Percentiles rank a stretch among this genome's conserved stretches.
Evolutionary conservation across 2,113 vertebrate species (phyloP).

Genomic region (Odocoileus hemionus): DNA sequence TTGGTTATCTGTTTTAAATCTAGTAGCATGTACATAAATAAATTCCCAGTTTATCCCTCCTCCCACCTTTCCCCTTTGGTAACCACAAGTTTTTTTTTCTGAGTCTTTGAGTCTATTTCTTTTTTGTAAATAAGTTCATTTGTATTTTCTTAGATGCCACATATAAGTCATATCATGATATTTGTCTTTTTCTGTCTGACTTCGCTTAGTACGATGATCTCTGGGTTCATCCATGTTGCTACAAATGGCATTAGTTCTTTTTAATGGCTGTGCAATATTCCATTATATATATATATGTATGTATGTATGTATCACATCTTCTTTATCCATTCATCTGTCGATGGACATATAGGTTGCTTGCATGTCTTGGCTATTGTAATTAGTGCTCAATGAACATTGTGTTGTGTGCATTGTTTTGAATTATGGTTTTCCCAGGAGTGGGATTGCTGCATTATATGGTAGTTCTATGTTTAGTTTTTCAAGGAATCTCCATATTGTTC

Average conservation of each 20-base stretch:
- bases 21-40: not conserved
- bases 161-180: no score
- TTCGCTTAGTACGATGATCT: not conserved
- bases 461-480: not conserved
- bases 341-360: not conserved
- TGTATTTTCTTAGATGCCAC: not conserved
- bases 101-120: not conserved
- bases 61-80: not conserved
- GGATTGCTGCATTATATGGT: not conserved
- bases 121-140: not conserved
- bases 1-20: not conserved
- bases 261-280: not conserved
- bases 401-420: not conserved
- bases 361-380: not conserved
- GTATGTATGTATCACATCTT: not conserved
- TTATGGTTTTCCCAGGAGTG: not conserved
- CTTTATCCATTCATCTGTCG: not conserved
- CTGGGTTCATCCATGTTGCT: not conserved
- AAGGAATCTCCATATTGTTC: not conserved
- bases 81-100: not conserved
- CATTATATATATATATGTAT: fast-evolving
- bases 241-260: not conserved
- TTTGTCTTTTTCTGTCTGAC: not conserved
- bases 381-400: not conserved
- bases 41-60: not conserved